Evolutionary conservation across 2,797 vertebrate species (phyloP).

Genomic region (Meda fulgida): DNA sequence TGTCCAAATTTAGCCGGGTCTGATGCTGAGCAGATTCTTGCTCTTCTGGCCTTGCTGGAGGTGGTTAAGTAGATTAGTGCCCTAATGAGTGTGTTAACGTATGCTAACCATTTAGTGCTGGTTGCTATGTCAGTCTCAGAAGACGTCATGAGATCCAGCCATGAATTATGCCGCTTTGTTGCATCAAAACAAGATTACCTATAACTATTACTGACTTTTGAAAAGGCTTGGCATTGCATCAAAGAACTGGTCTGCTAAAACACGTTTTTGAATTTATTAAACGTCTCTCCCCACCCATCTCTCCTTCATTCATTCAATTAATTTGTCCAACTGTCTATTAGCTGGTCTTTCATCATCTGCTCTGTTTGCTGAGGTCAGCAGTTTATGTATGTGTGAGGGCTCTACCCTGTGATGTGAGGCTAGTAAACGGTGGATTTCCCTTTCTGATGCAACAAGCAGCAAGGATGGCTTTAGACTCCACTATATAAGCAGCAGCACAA

Average conservation of each 20-base stretch:
- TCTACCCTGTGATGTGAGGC: conserved; percentile 26
- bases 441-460: conserved; percentile 64
- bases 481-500: conserved; percentile 48
- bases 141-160: not conserved
- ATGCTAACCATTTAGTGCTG: not conserved
- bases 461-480: conserved; percentile 22
- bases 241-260: not conserved
- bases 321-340: not conserved
- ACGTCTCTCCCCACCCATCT: not conserved
- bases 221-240: not conserved
- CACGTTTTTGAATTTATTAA: not conserved
- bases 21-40: conserved; percentile 36
- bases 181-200: not conserved
- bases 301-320: not conserved
- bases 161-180: conserved; percentile 1
- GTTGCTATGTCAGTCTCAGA: not conserved
- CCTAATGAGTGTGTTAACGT: conserved; percentile 13
- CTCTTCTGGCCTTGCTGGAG: conserved; percentile 5
- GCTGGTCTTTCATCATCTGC: conserved; percentile 40
- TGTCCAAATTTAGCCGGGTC: conserved; percentile 24
- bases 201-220: not conserved
- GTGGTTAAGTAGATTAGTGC: conserved; percentile 44
- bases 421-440: conserved; percentile 47
- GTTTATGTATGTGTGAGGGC: conserved; percentile 17
- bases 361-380: conserved; percentile 29